Conservation (phyloP, 2,888 invertebrate genomes). For the Cantharis flavilabris region DNA sequence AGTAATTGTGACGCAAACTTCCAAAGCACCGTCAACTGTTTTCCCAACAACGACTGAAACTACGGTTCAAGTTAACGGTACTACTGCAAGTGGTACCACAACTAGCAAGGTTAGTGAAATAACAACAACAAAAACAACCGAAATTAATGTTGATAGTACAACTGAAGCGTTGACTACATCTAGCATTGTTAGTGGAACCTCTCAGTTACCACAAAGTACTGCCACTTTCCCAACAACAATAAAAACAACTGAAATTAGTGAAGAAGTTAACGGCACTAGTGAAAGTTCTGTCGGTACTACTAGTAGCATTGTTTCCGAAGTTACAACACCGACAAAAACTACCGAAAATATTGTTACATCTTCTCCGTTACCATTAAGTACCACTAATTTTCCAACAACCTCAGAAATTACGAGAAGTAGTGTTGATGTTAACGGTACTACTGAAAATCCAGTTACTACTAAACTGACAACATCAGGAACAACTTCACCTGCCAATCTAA, state of each 20-base stretch:
- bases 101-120: not conserved
- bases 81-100: not conserved
- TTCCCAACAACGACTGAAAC: slow-evolving; percentile 2
- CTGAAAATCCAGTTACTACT: no score
- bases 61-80: not conserved
- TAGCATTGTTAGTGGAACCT: not conserved
- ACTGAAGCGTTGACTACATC: not conserved
- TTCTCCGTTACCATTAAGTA: not conserved
- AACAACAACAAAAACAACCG: not conserved
- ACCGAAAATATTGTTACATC: not conserved
- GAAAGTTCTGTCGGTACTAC: not conserved
- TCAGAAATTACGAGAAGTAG: no score
- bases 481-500: not conserved
- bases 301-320: not conserved
- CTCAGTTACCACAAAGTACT: not conserved
- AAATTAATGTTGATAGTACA: not conserved
- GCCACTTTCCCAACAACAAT: not conserved
- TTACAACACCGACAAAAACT: not conserved
- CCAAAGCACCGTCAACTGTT: not conserved
- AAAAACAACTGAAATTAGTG: not conserved
- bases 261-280: not conserved
- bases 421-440: no score
- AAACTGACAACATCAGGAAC: no score
- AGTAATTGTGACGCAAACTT: not conserved
- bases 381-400: no score